Base-by-base conservation (phyloP, 2,888 invertebrate species). In the Lycaena phlaeas region DNA sequence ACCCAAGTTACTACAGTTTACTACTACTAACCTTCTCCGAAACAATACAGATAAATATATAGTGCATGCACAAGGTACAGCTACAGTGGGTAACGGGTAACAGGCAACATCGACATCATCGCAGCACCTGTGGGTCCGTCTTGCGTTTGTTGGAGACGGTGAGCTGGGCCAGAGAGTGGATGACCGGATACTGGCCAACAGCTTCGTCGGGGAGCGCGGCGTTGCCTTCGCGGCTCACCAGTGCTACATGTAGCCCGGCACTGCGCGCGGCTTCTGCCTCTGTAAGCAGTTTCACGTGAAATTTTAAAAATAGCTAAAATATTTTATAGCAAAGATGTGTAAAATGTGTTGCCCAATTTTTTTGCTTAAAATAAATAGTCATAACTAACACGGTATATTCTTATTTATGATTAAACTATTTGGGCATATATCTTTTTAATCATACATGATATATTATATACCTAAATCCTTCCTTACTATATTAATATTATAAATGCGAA, bases 151-250 rank as follows among this genome's bases (percentile, higher is more conserved):
- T 72, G 62, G 71, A 55, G 52, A 52, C 50, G 22, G 68, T 47
- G 42, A 90, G 71, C 50, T 91, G 89, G 25, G 86, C 74, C 59
- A 94, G 88, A 45, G 88, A 87, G 50, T 87, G 77, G 28, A 92
- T 73, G 22, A 89, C 81, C 7, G 84, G 70, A 66, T 86, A 92
- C n/a, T n/a, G n/a, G 14, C 72, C 54, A 1, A 68, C 53, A 37
- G 77, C 78, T 3, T 87, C 89, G 10, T 88, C 88, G 6, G 90
- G 87, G 0, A 96, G 76, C 1, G 89, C 81, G 0, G 86, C 88
- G 70, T 96, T 96, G 39, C 95, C 96, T 47, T 92, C 92, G 47
- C 97, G 89, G 40, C 87, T 79, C 2, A 96, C 88, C 15, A 97
- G 68, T 3, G 88, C 86, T 7, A 88, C 84, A 31, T 87, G 84